A percentile compares a stretch with the other conserved stretches of the same genome.
Evolutionary conservation across 1,140 invertebrate species (phyloP).

Genomic region (Orchestia grillus): DNA sequence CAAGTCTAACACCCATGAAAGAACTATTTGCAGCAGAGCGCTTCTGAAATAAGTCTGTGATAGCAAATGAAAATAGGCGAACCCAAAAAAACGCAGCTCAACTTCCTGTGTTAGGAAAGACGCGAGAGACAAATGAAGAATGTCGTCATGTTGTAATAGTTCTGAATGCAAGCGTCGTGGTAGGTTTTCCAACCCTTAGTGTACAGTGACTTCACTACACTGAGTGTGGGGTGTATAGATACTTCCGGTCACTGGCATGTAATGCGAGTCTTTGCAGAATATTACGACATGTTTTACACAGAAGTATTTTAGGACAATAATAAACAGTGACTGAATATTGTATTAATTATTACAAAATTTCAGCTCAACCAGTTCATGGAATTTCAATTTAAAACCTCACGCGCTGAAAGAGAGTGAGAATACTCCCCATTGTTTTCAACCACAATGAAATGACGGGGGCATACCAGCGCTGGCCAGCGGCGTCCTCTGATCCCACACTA

Average conservation of each 20-base stretch:
- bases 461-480: background rate
- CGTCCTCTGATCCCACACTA: slow-evolving; percentile 12
- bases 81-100: background rate
- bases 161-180: background rate
- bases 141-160: background rate
- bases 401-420: background rate
- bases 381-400: background rate
- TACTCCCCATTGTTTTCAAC: background rate
- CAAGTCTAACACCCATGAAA: background rate
- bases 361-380: background rate
- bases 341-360: background rate
- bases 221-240: background rate
- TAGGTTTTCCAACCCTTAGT: background rate
- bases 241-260: background rate
- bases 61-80: background rate
- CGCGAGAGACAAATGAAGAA: background rate
- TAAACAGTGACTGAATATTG: background rate
- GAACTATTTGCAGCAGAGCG: background rate
- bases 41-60: background rate
- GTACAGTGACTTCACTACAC: background rate
- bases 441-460: background rate
- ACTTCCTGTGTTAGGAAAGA: background rate
- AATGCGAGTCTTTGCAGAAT: background rate
- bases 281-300: too few species aligned
- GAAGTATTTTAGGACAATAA: background rate